Percentiles rank a stretch among this genome's conserved stretches.
Conservation (phyloP, 2,113 vertebrate species). For the Isurus oxyrinchus region DNA sequence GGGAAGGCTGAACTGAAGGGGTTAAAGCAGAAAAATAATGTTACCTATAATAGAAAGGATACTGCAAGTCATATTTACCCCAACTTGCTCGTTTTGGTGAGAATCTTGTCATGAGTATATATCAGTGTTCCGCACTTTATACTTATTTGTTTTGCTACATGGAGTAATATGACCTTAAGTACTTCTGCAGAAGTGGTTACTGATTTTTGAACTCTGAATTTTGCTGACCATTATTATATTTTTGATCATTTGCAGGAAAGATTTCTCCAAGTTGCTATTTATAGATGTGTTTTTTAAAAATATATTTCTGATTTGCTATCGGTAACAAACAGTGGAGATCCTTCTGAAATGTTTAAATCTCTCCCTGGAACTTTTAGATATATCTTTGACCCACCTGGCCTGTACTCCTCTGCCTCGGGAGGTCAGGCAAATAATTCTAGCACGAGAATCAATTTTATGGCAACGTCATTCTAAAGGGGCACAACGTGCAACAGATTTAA, state of each 20-base stretch:
- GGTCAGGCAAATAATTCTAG: not conserved
- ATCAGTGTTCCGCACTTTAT: not conserved
- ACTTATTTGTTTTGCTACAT: not conserved
- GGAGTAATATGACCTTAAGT: not conserved
- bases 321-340: not conserved
- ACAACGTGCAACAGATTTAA: not conserved
- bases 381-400: not conserved
- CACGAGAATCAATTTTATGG: not conserved
- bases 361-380: not conserved
- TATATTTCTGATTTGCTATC: not conserved
- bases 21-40: not conserved
- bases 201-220: not conserved
- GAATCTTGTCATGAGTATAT: not conserved
- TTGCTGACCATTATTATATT: not conserved
- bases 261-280: not conserved
- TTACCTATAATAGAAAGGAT: not conserved
- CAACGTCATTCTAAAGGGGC: not conserved
- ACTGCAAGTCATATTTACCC: not conserved
- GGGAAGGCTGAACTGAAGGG: not conserved
- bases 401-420: not conserved
- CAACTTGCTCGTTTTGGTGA: not conserved
- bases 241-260: not conserved
- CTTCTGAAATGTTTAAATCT: not conserved
- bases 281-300: not conserved
- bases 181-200: not conserved